Conservation (phyloP, 1,140 invertebrate genomes). For the Leguminivora glycinivorella region DNA sequence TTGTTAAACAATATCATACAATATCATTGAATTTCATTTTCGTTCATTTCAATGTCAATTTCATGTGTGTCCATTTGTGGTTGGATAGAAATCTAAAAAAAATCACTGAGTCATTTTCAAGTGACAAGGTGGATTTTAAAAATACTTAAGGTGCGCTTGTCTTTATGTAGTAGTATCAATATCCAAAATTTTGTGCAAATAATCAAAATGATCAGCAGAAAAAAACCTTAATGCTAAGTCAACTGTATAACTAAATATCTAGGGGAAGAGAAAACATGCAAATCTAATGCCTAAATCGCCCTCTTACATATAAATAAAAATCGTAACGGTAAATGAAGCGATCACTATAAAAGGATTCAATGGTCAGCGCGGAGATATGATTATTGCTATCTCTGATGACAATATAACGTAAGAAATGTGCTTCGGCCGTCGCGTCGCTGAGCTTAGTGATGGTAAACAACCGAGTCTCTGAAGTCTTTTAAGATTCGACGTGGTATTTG, state of each 20-base stretch:
- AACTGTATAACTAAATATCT: conserved; percentile 47
- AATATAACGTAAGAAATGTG: conserved; percentile 59
- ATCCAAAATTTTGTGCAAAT: conserved; percentile 48
- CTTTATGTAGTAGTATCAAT: not conserved
- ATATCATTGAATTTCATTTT: too few species aligned
- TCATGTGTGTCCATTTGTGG: too few species aligned
- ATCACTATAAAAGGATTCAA: conserved; percentile 69
- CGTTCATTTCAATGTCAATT: too few species aligned
- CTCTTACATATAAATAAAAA: conserved; percentile 58
- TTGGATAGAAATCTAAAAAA: too few species aligned
- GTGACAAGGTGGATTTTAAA: too few species aligned
- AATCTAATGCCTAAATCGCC: conserved; percentile 65
- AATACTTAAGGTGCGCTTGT: too few species aligned
- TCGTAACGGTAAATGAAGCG: conserved; percentile 72
- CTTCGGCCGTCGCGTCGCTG: conserved; percentile 43
- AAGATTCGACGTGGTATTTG: too few species aligned
- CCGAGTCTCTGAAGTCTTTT: not conserved
- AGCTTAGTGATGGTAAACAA: conserved; percentile 37
- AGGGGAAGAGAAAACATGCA: conserved; percentile 68
- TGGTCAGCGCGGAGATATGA: conserved; percentile 73
- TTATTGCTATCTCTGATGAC: conserved; percentile 63
- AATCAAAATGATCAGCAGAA: conserved; percentile 66
- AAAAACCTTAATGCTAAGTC: conserved; percentile 59
- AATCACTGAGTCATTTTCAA: too few species aligned
- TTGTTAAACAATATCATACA: too few species aligned